Evolutionary conservation across 2,888 invertebrate genomes (phyloP).

Genomic region (Nysson spinosus): DNA sequence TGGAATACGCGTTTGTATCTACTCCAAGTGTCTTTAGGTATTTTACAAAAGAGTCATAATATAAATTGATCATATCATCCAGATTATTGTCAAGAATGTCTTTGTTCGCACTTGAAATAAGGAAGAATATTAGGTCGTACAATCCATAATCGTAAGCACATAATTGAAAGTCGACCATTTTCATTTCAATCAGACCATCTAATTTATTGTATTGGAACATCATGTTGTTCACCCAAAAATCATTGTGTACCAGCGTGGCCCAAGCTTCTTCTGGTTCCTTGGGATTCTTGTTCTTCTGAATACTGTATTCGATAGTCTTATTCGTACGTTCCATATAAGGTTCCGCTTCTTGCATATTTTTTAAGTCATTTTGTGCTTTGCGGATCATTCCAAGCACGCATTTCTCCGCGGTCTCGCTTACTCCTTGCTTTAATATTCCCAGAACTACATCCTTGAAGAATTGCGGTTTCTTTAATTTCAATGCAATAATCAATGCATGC

Average conservation of each 20-base stretch:
- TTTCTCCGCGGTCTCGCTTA: constrained; percentile 57
- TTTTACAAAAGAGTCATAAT: constrained; percentile 68
- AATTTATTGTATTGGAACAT: constrained; percentile 67
- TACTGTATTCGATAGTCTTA: constrained; percentile 61
- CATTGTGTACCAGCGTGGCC: constrained; percentile 71
- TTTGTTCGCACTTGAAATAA: constrained; percentile 68
- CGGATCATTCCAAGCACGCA: constrained; percentile 65
- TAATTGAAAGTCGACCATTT: constrained; percentile 75
- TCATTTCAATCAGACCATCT: constrained; percentile 64
- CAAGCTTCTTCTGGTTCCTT: constrained; percentile 61
- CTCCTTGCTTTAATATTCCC: constrained; percentile 49
- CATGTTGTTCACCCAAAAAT: constrained; percentile 77
- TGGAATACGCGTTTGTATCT: constrained; percentile 55
- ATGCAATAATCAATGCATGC: constrained; percentile 68
- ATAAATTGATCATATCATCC: constrained; percentile 66
- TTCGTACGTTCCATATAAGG: constrained; percentile 58
- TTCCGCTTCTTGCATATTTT: constrained; percentile 57
- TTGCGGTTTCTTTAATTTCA: constrained; percentile 67
- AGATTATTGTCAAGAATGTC: constrained; percentile 67
- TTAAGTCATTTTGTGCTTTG: constrained; percentile 61
- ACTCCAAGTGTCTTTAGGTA: constrained; percentile 59
- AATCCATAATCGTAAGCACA: constrained; percentile 66
- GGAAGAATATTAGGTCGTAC: constrained; percentile 73
- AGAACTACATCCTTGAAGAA: constrained; percentile 62
- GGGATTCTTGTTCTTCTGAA: neutral